These are phyloP conservation scores for Passer domesticus DNA, from an alignment of 2,113 vertebrate species.

Conservation along the genomic window DNA sequence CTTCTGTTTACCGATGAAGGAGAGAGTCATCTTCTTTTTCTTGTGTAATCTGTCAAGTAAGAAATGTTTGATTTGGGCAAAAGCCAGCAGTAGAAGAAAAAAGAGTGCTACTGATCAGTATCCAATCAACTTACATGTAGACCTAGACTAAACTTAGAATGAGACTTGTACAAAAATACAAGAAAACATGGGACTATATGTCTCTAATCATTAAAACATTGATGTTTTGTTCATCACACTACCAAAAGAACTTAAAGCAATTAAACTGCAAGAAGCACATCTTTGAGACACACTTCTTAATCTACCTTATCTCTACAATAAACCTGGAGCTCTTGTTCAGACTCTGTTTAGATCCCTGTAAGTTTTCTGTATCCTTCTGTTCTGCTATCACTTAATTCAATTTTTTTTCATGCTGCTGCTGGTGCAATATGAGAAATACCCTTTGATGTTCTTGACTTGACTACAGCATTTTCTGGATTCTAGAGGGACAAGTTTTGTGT, in stretches of 20 bases:
- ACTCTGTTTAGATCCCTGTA: neutral
- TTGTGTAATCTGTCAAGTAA: conserved; percentile 22
- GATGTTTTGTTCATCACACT: neutral
- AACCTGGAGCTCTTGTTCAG: neutral
- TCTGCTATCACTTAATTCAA: neutral
- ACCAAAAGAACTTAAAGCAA: neutral
- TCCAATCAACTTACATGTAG: neutral
- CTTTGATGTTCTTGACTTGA: neutral
- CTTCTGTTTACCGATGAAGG: neutral
- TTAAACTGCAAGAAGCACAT: neutral
- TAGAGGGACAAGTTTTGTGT: neutral
- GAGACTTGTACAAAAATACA: neutral
- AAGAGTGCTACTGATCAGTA: neutral
- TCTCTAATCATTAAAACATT: neutral
- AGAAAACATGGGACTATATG: neutral
- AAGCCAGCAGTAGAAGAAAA: conserved; percentile 51
- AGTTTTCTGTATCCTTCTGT: neutral
- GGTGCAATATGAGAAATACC: neutral
- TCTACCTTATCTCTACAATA: neutral
- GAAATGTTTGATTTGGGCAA: conserved; percentile 26
- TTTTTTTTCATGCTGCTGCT: neutral
- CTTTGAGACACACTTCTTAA: neutral
- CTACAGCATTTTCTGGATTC: neutral
- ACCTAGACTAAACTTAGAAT: neutral
- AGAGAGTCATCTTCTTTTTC: neutral